Percentiles rank a stretch among this genome's conserved stretches.
Conservation (phyloP, 2,888 invertebrate genomes). For the Drosophila sordidapex region DNA sequence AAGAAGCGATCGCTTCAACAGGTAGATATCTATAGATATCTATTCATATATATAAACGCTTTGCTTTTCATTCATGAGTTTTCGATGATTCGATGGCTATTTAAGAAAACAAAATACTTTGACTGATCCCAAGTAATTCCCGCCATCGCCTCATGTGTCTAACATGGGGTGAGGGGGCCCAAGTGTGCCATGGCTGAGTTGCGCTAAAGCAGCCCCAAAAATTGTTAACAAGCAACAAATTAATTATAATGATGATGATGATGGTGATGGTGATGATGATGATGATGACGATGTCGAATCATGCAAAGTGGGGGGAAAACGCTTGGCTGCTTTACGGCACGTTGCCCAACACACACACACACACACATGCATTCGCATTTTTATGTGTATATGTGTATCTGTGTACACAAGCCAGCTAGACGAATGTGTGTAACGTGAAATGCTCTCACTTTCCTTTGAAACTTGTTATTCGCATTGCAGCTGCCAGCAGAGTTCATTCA, state of each 20-base stretch:
- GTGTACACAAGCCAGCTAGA: constrained; percentile 27
- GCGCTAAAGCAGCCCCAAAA: constrained; percentile 25
- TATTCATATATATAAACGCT: background rate
- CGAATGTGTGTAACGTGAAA: constrained; percentile 58
- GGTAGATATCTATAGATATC: constrained; percentile 55
- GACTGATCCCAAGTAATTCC: constrained; percentile 29
- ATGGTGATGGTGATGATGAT: background rate
- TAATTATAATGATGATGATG: constrained; percentile 33
- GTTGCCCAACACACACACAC: constrained; percentile 38
- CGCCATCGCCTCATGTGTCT: background rate
- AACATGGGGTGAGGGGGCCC: background rate
- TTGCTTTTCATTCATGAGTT: constrained; percentile 47
- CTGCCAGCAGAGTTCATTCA: constrained; percentile 78
- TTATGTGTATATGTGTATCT: background rate
- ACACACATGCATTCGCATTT: constrained; percentile 8
- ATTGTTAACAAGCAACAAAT: constrained; percentile 51
- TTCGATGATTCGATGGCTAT: constrained; percentile 12
- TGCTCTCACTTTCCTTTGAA: constrained; percentile 85
- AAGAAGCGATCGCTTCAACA: constrained; percentile 50
- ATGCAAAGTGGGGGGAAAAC: constrained; percentile 19
- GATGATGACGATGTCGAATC: constrained; percentile 39
- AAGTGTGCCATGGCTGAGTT: constrained; percentile 15
- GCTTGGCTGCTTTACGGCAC: constrained; percentile 45
- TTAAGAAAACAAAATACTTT: constrained; percentile 12
- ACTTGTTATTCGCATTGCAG: constrained; percentile 82